These are phyloP conservation scores for Acyrthosiphon pisum DNA, from an alignment of 1,140 invertebrate species.

Conservation along the genomic window DNA sequence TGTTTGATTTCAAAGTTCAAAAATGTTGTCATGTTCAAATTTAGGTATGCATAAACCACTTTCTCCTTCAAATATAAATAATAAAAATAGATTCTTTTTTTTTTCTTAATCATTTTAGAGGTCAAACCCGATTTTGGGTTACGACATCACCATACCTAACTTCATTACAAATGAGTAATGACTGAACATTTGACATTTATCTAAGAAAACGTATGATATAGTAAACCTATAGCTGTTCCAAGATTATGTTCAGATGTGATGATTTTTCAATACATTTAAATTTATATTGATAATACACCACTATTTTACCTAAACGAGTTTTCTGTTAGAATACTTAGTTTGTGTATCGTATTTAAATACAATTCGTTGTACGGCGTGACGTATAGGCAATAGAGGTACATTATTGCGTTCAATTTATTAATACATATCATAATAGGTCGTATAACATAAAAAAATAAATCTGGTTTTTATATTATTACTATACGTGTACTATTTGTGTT, in stretches of 20 bases:
- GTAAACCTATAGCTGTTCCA: neutral
- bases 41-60: too few species aligned
- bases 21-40: neutral
- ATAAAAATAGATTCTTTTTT: neutral
- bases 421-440: neutral
- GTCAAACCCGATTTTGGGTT: neutral
- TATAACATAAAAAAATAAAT: neutral
- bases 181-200: neutral
- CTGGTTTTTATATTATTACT: neutral
- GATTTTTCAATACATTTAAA: neutral
- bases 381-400: conserved; percentile 2
- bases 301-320: neutral
- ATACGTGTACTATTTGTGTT: neutral
- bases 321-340: neutral
- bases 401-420: too few species aligned
- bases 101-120: neutral
- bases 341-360: neutral
- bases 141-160: neutral
- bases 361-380: neutral
- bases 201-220: neutral
- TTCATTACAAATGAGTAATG: neutral
- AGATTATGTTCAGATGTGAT: neutral
- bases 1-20: neutral
- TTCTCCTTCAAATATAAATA: neutral
- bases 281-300: neutral